Conservation (phyloP, 2,113 vertebrate species). For the Solea solea region DNA sequence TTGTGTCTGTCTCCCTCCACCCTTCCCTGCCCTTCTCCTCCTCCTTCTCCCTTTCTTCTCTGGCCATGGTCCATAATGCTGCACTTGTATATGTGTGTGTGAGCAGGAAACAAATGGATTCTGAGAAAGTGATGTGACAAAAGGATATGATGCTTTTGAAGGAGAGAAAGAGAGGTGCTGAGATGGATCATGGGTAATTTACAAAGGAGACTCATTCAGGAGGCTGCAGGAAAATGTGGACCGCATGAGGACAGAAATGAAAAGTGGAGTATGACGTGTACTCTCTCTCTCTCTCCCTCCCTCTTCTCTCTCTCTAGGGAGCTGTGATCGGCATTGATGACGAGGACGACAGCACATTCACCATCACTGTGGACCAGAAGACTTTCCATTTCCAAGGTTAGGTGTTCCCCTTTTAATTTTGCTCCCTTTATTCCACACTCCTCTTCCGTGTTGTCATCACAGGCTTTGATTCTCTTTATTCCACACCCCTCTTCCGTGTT, state of each 20-base stretch:
- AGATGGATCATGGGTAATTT: constrained; percentile 32
- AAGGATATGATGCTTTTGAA: constrained; percentile 60
- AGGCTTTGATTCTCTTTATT: not conserved
- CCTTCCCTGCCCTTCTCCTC: constrained; percentile 58
- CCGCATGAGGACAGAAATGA: constrained; percentile 31
- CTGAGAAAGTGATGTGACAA: constrained; percentile 19
- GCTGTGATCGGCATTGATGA: constrained; percentile 99
- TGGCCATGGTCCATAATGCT: constrained; percentile 49
- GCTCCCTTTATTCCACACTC: constrained; percentile 3
- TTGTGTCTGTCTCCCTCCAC: constrained; percentile 49
- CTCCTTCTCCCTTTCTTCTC: constrained; percentile 40
- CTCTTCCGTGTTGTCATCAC: not conserved
- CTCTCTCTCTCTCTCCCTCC: constrained; percentile 44
- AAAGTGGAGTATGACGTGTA: constrained; percentile 89
- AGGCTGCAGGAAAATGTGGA: constrained; percentile 44
- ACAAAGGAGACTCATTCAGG: not conserved
- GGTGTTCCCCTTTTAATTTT: constrained; percentile 64
- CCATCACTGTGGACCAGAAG: constrained; percentile 99
- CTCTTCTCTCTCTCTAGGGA: constrained; percentile 86
- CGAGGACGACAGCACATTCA: constrained; percentile 99
- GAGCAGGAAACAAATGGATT: constrained; percentile 8
- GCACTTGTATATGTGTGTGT: constrained; percentile 29
- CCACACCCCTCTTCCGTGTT: constrained; percentile 1
- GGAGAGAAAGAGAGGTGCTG: constrained; percentile 14
- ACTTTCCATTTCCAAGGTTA: constrained; percentile 99